phyloP scores from a whole-genome alignment of 2,888 invertebrate species.

The Spialia ferax region DNA sequence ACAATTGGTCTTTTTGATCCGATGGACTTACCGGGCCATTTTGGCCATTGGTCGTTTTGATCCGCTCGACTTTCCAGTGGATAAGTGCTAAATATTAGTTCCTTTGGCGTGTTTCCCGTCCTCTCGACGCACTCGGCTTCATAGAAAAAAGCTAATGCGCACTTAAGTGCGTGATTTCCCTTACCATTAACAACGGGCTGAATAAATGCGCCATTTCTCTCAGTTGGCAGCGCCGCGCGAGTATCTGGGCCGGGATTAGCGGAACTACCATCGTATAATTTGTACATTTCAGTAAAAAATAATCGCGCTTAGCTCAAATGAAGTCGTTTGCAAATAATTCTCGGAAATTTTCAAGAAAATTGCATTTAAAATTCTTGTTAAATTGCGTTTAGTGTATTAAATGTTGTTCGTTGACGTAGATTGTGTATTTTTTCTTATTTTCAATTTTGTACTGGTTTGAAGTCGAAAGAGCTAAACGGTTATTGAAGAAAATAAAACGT shows the following conservation, averaged over 20 bases:
- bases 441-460: no score
- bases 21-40: no score
- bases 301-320: constrained; percentile 24
- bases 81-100: constrained; percentile 8
- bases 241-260: constrained; percentile 26
- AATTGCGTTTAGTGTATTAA: neutral
- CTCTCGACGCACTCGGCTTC: constrained; percentile 17
- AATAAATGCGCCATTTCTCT: constrained; percentile 36
- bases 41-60: no score
- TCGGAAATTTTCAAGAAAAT: constrained; percentile 3
- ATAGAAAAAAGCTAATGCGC: constrained; percentile 39
- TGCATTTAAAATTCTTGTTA: neutral
- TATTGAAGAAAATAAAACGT: no score
- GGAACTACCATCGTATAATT: constrained; percentile 34
- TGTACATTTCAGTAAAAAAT: constrained; percentile 36
- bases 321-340: constrained; percentile 20
- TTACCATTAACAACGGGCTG: constrained; percentile 35
- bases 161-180: constrained; percentile 40
- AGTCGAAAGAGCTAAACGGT: no score
- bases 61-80: no score
- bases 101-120: constrained; percentile 3
- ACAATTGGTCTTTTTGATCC: no score
- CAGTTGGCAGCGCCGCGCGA: constrained; percentile 12
- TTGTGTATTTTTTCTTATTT: no score
- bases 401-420: no score